Percentiles rank a stretch among this genome's conserved stretches.
Conservation (phyloP, 2,113 vertebrate species). For the Junco hyemalis region DNA sequence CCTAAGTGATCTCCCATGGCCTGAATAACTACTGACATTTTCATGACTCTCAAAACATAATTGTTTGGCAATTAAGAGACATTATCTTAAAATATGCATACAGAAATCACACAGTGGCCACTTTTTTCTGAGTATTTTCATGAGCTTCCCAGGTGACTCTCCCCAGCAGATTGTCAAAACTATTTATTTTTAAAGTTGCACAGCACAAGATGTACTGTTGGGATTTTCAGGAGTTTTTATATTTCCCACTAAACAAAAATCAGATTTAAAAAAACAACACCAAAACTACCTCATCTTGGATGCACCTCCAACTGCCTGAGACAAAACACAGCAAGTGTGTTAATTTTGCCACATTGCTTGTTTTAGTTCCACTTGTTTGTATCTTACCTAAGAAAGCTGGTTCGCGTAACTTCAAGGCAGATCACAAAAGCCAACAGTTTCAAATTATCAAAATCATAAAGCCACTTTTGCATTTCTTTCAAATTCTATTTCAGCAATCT, state of each 20-base stretch:
- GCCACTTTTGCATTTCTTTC: neutral
- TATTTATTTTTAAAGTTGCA: neutral
- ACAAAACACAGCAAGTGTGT: neutral
- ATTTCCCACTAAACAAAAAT: neutral
- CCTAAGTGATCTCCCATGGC: neutral
- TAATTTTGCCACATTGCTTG: neutral
- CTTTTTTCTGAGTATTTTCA: neutral
- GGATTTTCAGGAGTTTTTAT: neutral
- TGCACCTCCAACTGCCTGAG: neutral
- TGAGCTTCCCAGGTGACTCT: neutral
- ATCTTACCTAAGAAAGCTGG: neutral
- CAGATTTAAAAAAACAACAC: neutral
- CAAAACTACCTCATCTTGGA: neutral
- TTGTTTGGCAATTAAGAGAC: neutral
- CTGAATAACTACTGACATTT: neutral
- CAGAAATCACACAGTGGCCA: neutral
- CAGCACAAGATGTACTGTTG: neutral
- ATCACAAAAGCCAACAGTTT: neutral
- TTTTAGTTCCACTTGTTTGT: neutral
- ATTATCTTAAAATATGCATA: neutral
- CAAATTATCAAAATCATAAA: neutral
- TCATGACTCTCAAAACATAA: neutral
- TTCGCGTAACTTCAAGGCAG: neutral
- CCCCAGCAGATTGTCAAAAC: neutral
- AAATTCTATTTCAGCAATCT: neutral